A percentile compares a stretch with the other conserved stretches of the same genome.
Evolutionary conservation across 2,888 invertebrate species (phyloP).

Genomic region (Mallateleia sp.): DNA sequence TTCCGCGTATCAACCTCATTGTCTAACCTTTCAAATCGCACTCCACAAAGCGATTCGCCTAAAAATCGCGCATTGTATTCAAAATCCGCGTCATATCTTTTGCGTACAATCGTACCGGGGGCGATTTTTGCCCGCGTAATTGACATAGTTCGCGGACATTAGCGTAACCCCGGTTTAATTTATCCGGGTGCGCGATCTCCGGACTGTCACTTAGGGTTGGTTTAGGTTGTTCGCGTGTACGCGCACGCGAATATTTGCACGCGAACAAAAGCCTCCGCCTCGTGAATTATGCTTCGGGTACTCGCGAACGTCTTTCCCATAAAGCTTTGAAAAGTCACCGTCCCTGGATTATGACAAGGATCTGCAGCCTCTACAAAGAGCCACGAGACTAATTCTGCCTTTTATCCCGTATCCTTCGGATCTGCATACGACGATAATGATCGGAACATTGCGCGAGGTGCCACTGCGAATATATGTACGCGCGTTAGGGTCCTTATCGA

Average conservation of each 20-base stretch:
- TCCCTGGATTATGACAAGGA: constrained; percentile 76
- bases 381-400: constrained; percentile 68
- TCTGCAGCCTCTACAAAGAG: constrained; percentile 51
- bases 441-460: constrained; percentile 73
- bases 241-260: constrained; percentile 50
- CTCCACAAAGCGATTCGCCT: neutral
- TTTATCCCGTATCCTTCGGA: constrained; percentile 72
- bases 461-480: constrained; percentile 64
- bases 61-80: constrained; percentile 59
- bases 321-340: constrained; percentile 72
- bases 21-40: constrained; percentile 5
- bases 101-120: constrained; percentile 12
- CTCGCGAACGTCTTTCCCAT: constrained; percentile 53
- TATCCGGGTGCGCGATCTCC: constrained; percentile 48
- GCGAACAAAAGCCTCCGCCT: constrained; percentile 60
- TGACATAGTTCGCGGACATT: constrained; percentile 59
- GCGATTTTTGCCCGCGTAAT: constrained; percentile 50
- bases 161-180: constrained; percentile 50
- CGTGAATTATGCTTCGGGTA: constrained; percentile 59
- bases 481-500: constrained; percentile 53
- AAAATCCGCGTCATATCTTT: constrained; percentile 39
- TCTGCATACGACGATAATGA: constrained; percentile 73
- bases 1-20: constrained; percentile 1
- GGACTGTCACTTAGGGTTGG: constrained; percentile 41
- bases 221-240: constrained; percentile 28